Evolutionary conservation across 2,797 vertebrate species (phyloP).

Genomic region (Tapera naevia): DNA sequence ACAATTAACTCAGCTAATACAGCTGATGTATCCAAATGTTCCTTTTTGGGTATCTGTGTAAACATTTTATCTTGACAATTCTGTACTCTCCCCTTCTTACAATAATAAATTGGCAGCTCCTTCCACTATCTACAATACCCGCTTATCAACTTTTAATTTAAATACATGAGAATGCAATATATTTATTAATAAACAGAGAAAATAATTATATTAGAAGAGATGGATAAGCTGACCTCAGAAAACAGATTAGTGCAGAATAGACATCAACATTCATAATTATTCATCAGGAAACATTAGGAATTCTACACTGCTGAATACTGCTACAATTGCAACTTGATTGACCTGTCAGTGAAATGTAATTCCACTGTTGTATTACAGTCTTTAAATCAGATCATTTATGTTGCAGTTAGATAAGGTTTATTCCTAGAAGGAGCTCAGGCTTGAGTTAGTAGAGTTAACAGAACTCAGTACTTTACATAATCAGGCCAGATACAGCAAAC

Average conservation of each 20-base stretch:
- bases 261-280: background rate
- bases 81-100: background rate
- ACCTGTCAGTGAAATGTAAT: background rate
- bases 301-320: background rate
- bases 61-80: constrained; percentile 27
- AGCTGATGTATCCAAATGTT: background rate
- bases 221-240: background rate
- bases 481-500: background rate
- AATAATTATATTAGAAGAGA: background rate
- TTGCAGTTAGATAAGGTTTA: background rate
- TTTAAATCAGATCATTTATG: background rate
- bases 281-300: background rate
- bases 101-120: background rate
- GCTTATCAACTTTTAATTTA: background rate
- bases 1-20: constrained; percentile 42
- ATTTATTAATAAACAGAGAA: background rate
- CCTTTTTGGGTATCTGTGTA: background rate
- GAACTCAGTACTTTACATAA: background rate
- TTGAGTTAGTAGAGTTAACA: background rate
- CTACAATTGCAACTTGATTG: background rate
- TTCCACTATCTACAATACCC: background rate
- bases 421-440: background rate
- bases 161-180: background rate
- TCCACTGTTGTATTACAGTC: background rate
- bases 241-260: background rate